Conservation (phyloP, 2,113 vertebrate species). For the Thamnophis sirtalis region DNA sequence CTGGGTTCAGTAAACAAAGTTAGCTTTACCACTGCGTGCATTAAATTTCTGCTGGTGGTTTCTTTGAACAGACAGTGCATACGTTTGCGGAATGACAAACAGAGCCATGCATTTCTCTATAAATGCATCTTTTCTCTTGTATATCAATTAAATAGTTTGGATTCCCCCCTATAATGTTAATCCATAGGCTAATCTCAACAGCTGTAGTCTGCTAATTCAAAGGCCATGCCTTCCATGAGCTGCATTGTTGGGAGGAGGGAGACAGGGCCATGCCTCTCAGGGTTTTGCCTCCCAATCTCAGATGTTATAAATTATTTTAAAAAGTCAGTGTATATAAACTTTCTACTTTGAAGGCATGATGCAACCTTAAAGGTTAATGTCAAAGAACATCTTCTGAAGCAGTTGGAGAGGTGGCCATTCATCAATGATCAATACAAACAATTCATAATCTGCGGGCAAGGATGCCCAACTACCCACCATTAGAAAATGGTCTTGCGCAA, state of each 20-base stretch:
- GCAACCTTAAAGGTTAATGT: neutral
- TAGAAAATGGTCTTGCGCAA: neutral
- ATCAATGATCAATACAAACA: neutral
- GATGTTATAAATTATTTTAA: neutral
- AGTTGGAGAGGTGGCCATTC: neutral
- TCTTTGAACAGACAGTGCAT: neutral
- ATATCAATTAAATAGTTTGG: neutral
- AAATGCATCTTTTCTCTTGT: neutral
- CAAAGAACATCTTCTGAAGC: neutral
- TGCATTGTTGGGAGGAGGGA: too few relatives aligned
- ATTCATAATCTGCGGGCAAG: neutral
- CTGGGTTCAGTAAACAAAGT: neutral
- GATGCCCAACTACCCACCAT: neutral
- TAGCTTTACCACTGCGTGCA: neutral
- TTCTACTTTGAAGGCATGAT: neutral
- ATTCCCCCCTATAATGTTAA: neutral
- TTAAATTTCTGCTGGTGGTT: neutral
- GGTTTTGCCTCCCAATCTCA: neutral
- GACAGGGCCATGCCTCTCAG: neutral
- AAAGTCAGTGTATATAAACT: neutral
- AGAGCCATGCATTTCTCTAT: neutral
- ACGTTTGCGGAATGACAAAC: neutral
- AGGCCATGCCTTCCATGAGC: too few relatives aligned
- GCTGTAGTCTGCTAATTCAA: neutral
- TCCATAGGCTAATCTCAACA: neutral